phyloP scores from a whole-genome alignment of 1,140 invertebrate genomes.

The Aphaenogaster floridana region DNA sequence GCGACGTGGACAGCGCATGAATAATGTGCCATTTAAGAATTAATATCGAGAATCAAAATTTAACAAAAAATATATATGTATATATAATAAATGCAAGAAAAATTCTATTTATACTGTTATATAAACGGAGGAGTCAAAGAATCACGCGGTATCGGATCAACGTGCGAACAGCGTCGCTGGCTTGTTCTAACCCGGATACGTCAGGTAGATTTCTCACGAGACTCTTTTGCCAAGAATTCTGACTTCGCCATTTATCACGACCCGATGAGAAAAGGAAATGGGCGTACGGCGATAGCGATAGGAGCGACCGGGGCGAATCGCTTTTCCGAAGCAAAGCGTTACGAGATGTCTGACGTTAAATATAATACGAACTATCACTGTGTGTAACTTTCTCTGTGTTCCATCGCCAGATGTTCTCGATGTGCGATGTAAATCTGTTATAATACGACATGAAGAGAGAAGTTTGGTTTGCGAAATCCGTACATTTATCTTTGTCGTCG shows the following conservation, averaged over 20 bases:
- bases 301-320: not conserved
- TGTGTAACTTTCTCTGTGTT: not conserved
- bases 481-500: not conserved
- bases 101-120: not conserved
- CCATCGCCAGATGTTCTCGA: not conserved
- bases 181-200: constrained; percentile 66
- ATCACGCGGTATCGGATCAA: not conserved
- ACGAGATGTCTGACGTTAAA: constrained; percentile 23
- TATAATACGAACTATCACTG: not conserved
- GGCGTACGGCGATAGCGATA: not conserved
- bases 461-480: not conserved
- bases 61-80: not conserved
- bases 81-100: not conserved
- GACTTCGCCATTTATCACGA: constrained; percentile 59
- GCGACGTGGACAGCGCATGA: not conserved
- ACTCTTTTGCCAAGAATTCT: constrained; percentile 39
- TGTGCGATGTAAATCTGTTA: not conserved
- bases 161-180: not conserved
- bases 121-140: not conserved
- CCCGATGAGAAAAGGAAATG: constrained; percentile 32
- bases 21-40: not conserved
- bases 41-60: not conserved
- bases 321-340: not conserved
- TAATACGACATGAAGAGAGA: not conserved
- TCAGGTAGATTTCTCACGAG: constrained; percentile 59